phyloP scores from a whole-genome alignment of 2,797 vertebrate genomes.

The Pristis pectinata region DNA sequence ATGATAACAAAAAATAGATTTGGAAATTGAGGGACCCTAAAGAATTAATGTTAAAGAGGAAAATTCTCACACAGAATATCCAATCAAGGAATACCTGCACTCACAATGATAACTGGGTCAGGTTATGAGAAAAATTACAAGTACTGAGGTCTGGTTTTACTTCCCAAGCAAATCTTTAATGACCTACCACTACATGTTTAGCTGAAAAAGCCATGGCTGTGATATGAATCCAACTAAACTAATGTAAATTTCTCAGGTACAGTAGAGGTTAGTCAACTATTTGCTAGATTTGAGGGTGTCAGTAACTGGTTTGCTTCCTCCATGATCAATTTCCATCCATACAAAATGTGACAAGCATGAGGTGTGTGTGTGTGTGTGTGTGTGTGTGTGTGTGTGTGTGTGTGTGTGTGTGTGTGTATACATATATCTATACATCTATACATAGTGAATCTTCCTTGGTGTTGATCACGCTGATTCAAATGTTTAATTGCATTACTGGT shows the following conservation, averaged over 20 bases:
- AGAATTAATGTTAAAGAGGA: too few species aligned
- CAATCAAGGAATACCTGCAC: too few species aligned
- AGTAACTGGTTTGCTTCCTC: not conserved
- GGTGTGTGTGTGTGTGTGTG: not conserved
- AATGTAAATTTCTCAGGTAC: not conserved
- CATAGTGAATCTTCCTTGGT: not conserved
- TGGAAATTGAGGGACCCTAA: too few species aligned
- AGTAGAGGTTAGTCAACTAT: not conserved
- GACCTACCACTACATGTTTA: not conserved
- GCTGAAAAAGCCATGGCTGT: not conserved
- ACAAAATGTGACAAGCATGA: not conserved
- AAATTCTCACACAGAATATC: too few species aligned
- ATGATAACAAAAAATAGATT: too few species aligned
- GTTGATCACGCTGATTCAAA: not conserved
- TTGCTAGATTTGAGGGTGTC: not conserved
- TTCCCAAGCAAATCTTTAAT: not conserved
- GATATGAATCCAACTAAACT: not conserved
- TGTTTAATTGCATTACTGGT: not conserved
- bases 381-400: too few species aligned
- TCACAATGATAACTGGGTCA: too few species aligned
- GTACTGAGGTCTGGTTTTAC: too few species aligned
- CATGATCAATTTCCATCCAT: not conserved
- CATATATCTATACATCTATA: too few species aligned
- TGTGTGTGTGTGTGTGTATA: too few species aligned
- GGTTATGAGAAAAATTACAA: too few species aligned